Evolutionary conservation across 2,797 vertebrate genomes (phyloP), one percentile per base, ranked within the genome.

Genomic region (Danio tinwini): DNA sequence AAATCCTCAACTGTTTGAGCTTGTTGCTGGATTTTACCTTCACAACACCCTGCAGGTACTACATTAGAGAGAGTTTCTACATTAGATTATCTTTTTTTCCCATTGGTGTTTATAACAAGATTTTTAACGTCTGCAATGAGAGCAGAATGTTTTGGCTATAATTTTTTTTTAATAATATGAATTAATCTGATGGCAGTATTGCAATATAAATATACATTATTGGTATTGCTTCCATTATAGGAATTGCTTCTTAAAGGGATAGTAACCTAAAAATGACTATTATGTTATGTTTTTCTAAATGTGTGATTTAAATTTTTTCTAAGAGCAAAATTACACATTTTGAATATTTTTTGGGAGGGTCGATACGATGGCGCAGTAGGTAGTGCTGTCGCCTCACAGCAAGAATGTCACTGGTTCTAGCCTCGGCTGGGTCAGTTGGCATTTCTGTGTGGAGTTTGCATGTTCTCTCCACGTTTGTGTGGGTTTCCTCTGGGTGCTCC

Each of bases 1-100:
- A 50, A 63, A 55, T 63, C 16, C 45, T 53, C 12, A 47, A 58
- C 59, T 73, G 78, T 80, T 53, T 69, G 67, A 78, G 76, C 56
- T 61, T 71, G 76, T 79, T 71, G 21, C 59, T 17, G 21, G 42
- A 73, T 64, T 73, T 73, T 9, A 47, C 40, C 68, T 55, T 55
- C n/a, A 55, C 53, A 73, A 37, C 16, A 58, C 13, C 50, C 55
- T 45, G 42, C 70, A 59, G 42, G 49, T 53, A 53, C 53, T 53
- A 53, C 67, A 40, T 29, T 29, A 29, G 29, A 29, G 29, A 29
- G 29, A 59, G 42, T 29, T 53, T 39, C 53, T 53, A 53, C 67
- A 40, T 29, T 29, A 29, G 29, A 29, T 29, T 29, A 29, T n/a
- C 29, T 44, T 1, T 39, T 39, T 61, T 42, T 49, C 9, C 9